Evolutionary conservation across 2,888 invertebrate genomes (phyloP), one percentile per base, ranked within the genome.

Genomic region (Fabriciana adippe): DNA sequence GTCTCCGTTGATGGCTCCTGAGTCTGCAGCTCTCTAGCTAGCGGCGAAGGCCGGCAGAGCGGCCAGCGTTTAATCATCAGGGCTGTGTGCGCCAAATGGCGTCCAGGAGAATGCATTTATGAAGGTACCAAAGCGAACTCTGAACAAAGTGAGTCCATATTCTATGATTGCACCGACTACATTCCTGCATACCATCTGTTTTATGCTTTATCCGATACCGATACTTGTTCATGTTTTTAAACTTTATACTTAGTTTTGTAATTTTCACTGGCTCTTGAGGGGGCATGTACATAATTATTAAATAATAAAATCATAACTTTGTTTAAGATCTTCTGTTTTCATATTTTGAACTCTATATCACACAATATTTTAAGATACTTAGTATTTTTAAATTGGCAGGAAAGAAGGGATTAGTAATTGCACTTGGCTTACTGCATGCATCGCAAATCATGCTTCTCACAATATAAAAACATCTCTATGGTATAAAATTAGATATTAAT

Each of bases 1-100:
- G 84, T 96, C 96, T 76, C 96, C 97, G 71, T 93, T 97, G 78
- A 96, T 97, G 93, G 96, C 95, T 84, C 94, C 95, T 70, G 95
- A 95, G 86, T 95, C 96, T 14, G 95, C 96, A 73, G 95, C 95
- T 78, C 95, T 96, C 93, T 95, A 95, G 93, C 93, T 82, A 78
- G 81, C 83, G 83, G 85, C 75, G 64, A 81, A 81, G 81, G 85
- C 87, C 81, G 86, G 82, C 79, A 87, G 89, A 74, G 90, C 91
- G 77, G 88, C 90, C 85, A 89, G 88, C 83, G 91, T 91, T 75
- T 91, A 86, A 89, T 82, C 83, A 79, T 78, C 78, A 75, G 80
- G 76, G 84, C 80, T 73, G 81, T 78, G 78, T 72, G 74, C 77
- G 75, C 76, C 78, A 68, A 64, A 70, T 31, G 77, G 77, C 78